Base-by-base conservation (phyloP, 2,797 vertebrate species). In the Epinephelus coioides region DNA sequence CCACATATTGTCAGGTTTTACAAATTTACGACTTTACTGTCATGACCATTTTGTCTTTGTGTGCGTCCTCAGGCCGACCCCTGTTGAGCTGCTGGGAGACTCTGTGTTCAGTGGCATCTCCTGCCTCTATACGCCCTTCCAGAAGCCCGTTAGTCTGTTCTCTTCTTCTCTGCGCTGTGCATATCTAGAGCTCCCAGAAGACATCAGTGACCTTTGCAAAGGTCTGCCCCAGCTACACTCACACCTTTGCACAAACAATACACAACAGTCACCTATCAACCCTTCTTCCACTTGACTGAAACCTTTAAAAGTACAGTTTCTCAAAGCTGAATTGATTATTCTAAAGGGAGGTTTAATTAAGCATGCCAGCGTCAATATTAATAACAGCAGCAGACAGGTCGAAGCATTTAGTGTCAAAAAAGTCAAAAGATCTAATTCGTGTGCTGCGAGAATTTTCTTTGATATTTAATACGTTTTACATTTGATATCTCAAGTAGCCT, bases 161-260 rank as follows among this genome's bases (percentile, higher is more conserved):
- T 98, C 98, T 1, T 97, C 97, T 40, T 96, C 96, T 64, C 94
- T 98, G 76, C 97, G 97, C 86, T 99, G 98, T 91, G 97, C 97
- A 84, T 91, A 96, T 88, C 92, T 99, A 87, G 96, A 96, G 15
- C 95, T 99, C 71, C 98, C 98, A 50, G 97, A 99, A 19, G 97
- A 99, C 95, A 97, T 99, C 94, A 96, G 89, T 89, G 96, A 97
- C 63, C 94, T 99, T 76, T 98, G 96, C 89, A 96, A 97, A 98
- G 98, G 98, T 99, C 62, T 51, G 68, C 1, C 15, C 2, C 19
- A 55, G 15, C 12, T 23, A 23, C 23, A 23, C 38, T 61, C 34
- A 51, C 51, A 49, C 27, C 43, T 10, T 1, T 2, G 0, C 34
- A 66, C 13, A 40, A n/a, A 40, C 40, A 49, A 38, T 13, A 51